phyloP scores from a whole-genome alignment of 92 coral and sea anemone genomes.

The Blastomussa wellsi region DNA sequence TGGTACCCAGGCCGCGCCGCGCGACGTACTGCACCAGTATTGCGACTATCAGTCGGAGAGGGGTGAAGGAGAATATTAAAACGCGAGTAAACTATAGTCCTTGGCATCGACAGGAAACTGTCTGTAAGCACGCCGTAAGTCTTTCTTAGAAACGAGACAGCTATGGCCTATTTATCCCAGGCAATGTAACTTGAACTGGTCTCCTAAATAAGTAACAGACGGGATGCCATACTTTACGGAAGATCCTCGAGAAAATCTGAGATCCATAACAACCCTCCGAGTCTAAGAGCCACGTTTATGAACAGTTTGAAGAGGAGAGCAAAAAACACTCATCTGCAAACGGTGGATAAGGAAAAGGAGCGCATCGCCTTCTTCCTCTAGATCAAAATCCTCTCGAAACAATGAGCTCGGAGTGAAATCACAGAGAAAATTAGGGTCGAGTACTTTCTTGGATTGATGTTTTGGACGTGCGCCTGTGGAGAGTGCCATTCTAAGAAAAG shows the following conservation, averaged over 20 bases:
- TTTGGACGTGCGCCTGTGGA: conserved; percentile 13
- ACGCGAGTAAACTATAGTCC: conserved; percentile 32
- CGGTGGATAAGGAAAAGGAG: conserved; percentile 9
- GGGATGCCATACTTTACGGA: conserved; percentile 50
- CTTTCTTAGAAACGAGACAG: conserved; percentile 34
- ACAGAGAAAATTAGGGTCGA: conserved; percentile 8
- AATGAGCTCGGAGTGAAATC: conserved; percentile 1
- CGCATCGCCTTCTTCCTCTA: not conserved
- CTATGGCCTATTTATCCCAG: conserved; percentile 7
- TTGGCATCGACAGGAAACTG: conserved; percentile 39
- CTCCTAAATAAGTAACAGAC: conserved; percentile 14
- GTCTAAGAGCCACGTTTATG: conserved; percentile 40
- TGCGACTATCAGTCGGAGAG: no score
- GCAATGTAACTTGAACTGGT: conserved; percentile 13
- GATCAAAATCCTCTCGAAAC: not conserved
- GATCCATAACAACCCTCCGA: conserved; percentile 43
- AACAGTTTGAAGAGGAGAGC: conserved; percentile 51
- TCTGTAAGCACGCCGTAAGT: not conserved
- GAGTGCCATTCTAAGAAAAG: conserved; percentile 19
- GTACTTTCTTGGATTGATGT: not conserved
- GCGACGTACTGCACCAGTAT: no score
- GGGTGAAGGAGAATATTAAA: no score
- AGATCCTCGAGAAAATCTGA: conserved; percentile 37
- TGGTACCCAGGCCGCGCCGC: no score
- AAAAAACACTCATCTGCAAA: conserved; percentile 11